Evolutionary conservation across 2,888 invertebrate genomes (phyloP), one percentile per base, ranked within the genome.

Genomic region (Coenonympha arcania): DNA sequence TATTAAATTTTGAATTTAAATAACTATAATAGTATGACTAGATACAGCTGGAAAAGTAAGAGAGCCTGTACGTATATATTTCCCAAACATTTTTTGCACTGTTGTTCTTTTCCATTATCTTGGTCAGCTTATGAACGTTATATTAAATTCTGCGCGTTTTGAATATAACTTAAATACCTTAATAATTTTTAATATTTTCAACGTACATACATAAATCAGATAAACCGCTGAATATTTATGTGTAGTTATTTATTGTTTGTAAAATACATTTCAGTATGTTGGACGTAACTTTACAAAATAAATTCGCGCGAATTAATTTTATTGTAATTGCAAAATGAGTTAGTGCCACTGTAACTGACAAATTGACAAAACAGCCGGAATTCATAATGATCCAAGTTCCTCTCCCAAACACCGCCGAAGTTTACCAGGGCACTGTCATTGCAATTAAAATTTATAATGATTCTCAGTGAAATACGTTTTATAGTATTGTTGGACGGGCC

Each of bases 301-400:
- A 19, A 36, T 45, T 28, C 45, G 26, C 36, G 26, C 19, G 34
- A 45, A 13, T 34, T 36, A 45, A 45, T 45, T 45, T 39, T 15
- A 39, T 15, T 39, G 36, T 36, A 36, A 45, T 45, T 45, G 36
- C 45, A 36, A 45, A 45, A 26, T 37, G 45, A 36, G 37, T 36
- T 45, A 37, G 28, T 45, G 34, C 26, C 26, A 45, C 19, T 45
- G 45, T 45, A 36, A 45, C 36, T 39, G 48, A 48, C 40, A 48
- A 41, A 41, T 33, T 48, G 40, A 48, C 43, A 43, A 43, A 43
- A 24, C 41, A 48, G 41, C 33, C 19, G 41, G 48, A 40, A 48
- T 48, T 48, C 31, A 48, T 41, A 48, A 48, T 48, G 41, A 41
- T 41, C 24, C 31, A 18, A 33, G 31, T 41, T n/a, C n/a, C 41